Conservation (phyloP, 2,113 vertebrate genomes). For the Fulmarus glacialis region DNA sequence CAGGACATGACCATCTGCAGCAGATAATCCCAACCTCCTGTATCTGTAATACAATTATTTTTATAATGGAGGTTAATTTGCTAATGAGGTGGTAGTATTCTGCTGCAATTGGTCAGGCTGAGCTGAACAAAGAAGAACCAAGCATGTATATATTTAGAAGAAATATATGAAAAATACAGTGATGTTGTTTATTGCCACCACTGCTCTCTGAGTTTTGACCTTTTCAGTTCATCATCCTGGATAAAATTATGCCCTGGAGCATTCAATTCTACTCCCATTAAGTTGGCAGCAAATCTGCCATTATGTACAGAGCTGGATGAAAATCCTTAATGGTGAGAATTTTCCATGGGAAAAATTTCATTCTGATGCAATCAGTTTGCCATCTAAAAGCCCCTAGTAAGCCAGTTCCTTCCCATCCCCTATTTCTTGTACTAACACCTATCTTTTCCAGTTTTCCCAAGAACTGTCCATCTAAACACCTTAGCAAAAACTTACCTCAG, state of each 20-base stretch:
- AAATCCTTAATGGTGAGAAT: not conserved
- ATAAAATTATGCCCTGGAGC: not conserved
- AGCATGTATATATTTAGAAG: not conserved
- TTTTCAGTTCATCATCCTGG: not conserved
- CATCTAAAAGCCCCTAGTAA: not conserved
- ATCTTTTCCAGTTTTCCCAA: not conserved
- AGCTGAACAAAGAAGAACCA: not conserved
- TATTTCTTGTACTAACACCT: not conserved
- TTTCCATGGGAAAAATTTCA: not conserved
- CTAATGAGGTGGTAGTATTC: not conserved
- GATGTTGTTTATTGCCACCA: not conserved
- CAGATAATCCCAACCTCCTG: not conserved
- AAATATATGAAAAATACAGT: not conserved
- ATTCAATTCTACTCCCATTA: not conserved
- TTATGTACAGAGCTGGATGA: not conserved
- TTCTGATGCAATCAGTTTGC: not conserved
- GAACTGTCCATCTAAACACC: not conserved
- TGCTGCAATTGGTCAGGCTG: not conserved
- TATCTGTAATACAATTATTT: not conserved
- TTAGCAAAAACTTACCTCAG: not conserved
- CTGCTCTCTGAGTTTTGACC: not conserved
- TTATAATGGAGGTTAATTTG: not conserved
- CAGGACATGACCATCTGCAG: not conserved
- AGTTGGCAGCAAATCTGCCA: not conserved
- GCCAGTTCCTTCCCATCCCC: not conserved